phyloP scores from a whole-genome alignment of 2,888 invertebrate species.

The Mythimna impura region DNA sequence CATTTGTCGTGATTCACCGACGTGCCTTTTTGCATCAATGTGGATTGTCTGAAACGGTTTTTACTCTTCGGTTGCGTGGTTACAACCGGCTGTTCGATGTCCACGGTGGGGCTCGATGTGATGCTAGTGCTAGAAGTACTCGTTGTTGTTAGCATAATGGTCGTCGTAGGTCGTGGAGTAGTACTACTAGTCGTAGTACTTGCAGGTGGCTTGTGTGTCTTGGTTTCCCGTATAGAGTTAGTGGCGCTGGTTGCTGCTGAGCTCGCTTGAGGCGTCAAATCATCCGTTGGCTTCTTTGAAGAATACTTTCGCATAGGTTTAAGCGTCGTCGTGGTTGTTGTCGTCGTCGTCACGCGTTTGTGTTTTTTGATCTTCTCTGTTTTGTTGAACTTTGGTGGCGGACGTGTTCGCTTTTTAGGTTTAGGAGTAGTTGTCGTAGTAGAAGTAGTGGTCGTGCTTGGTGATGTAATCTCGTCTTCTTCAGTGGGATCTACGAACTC shows the following conservation, averaged over 20 bases:
- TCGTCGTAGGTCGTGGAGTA: conserved; percentile 56
- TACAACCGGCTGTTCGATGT: conserved; percentile 55
- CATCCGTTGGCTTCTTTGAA: conserved; percentile 74
- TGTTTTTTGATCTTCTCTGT: conserved; percentile 82
- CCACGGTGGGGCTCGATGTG: conserved; percentile 50
- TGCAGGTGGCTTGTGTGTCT: conserved; percentile 64
- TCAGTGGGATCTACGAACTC: conserved; percentile 45
- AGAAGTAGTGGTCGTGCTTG: conserved; percentile 65
- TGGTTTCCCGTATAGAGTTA: conserved; percentile 61
- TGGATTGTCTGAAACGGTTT: conserved; percentile 85
- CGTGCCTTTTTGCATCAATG: conserved; percentile 84
- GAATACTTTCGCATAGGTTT: conserved; percentile 68
- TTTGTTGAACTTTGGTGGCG: conserved; percentile 81
- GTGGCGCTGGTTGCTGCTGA: conserved; percentile 75
- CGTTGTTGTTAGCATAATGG: conserved; percentile 38
- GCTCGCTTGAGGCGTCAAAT: conserved; percentile 82
- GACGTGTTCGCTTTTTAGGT: conserved; percentile 82
- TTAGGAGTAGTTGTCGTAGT: conserved; percentile 72
- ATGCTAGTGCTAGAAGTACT: conserved; percentile 41
- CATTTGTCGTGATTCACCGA: conserved; percentile 88
- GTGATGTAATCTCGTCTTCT: conserved; percentile 13
- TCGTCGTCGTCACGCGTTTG: conserved; percentile 81
- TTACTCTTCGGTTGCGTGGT: conserved; percentile 75
- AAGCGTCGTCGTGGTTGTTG: conserved; percentile 76
- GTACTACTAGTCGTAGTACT: conserved; percentile 65